Conservation (phyloP, 2,113 vertebrate genomes). For the Paedocypris sp. region DNA sequence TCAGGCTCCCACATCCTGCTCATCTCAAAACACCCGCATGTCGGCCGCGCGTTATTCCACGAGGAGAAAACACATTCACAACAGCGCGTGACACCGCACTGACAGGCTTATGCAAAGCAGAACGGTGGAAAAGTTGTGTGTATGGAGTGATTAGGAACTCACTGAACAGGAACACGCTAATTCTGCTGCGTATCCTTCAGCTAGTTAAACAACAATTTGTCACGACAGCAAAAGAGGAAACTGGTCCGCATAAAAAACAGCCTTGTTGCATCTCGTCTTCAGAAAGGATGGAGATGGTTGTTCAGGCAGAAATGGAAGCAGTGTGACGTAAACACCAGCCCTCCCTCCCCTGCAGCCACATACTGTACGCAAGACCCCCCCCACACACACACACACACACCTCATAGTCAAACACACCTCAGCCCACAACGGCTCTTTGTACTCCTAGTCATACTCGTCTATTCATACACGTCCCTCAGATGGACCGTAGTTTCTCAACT, state of each 20-base stretch:
- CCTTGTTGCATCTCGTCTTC: too few species aligned
- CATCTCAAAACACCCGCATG: not conserved
- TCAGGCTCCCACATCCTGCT: too few species aligned
- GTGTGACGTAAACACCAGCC: too few species aligned
- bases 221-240: not conserved
- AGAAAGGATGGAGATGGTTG: too few species aligned
- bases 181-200: not conserved
- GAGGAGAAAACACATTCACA: constrained; percentile 15
- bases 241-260: too few species aligned
- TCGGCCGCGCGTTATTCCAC: not conserved
- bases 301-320: too few species aligned
- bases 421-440: not conserved
- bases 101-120: constrained; percentile 10
- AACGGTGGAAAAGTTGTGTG: not conserved
- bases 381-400: not conserved
- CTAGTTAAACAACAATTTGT: constrained; percentile 18
- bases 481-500: too few species aligned
- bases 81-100: constrained; percentile 18
- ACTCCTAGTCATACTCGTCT: not conserved
- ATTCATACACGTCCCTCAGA: not conserved
- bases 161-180: constrained; percentile 17
- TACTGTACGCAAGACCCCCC: not conserved
- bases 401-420: not conserved
- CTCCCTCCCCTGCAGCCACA: constrained; percentile 16
- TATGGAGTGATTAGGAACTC: not conserved